Evolutionary conservation across 2,888 invertebrate species (phyloP), one percentile per base, ranked within the genome.

Genomic region (Aphrophora alni): DNA sequence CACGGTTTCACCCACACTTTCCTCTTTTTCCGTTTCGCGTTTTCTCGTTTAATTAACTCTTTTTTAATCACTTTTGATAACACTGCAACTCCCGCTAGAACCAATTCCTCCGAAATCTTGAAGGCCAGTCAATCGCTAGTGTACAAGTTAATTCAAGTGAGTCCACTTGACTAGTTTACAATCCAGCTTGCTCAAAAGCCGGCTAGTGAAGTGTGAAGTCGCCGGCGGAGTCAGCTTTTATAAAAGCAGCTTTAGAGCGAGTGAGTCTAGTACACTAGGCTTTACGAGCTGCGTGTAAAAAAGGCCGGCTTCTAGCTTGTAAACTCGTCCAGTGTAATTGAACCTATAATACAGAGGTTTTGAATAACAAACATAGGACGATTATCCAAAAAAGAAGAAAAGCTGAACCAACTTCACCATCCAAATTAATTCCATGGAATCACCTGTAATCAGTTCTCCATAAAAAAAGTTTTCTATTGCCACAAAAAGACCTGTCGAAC

Each of bases 211-310:
- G 51, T 44, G 17, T 44, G 17, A 44, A 69, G 12, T 69, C 21
- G 69, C 69, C 69, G 21, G n/a, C 69, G n/a, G 69, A 69, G 10
- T 25, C 8, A 7, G 12, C 69, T 44, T 44, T 44, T 44, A 44
- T 69, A 69, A n/a, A 69, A 69, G 69, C 69, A 69, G 69, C 69
- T 69, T 21, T 25, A 8, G 69, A 69, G 21, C 69, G 69, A 69
- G 69, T 69, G 12, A 17, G 17, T 44, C 21, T 8, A n/a, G 69
- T 12, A 69, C 69, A 69, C 69, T 8, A 25, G 10, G n/a, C 69
- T 69, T 69, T 69, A 69, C 10, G n/a, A 69, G 69, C 69, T 69
- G 69, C 69, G 8, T 69, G 69, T 69, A n/a, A 69, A 69, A 69
- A 69, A 69, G 69, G n/a, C n/a, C n/a, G n/a, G n/a, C n/a, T n/a